A percentile compares a stretch with the other conserved stretches of the same genome.
Evolutionary conservation across 2,113 vertebrate species (phyloP).

Genomic region (Phainopepla nitens): DNA sequence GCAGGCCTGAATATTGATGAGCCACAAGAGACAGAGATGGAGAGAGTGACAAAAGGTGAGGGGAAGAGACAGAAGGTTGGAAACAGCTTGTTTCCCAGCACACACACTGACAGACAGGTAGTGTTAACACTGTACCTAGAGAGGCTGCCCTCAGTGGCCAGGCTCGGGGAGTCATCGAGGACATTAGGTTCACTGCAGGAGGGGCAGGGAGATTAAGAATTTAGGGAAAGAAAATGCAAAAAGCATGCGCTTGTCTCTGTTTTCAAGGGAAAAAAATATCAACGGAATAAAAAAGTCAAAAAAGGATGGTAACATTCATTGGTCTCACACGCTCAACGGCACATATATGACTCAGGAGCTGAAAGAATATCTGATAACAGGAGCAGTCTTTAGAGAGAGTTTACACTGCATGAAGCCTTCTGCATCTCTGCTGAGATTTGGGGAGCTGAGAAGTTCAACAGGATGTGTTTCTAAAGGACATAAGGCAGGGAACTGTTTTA

Average conservation of each 20-base stretch:
- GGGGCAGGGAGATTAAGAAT: conserved; percentile 89
- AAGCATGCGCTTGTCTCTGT: conserved; percentile 74
- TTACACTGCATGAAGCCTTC: conserved; percentile 21
- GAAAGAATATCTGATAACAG: conserved; percentile 54
- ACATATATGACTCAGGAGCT: conserved; percentile 59
- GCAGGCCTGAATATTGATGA: conserved; percentile 74
- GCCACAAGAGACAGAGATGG: conserved; percentile 71
- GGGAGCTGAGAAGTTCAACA: neutral
- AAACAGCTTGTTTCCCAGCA: conserved; percentile 80
- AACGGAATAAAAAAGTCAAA: conserved; percentile 70
- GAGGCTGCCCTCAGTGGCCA: conserved; percentile 97
- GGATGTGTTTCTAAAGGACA: neutral
- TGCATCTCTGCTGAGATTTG: neutral
- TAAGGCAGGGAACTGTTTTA: neutral
- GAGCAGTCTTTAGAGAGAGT: conserved; percentile 24
- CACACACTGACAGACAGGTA: conserved; percentile 86
- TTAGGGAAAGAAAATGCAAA: conserved; percentile 85
- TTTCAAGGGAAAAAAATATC: conserved; percentile 67
- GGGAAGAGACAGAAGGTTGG: conserved; percentile 62
- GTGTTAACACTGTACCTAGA: conserved; percentile 98
- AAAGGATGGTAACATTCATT: conserved; percentile 68
- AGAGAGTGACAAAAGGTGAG: conserved; percentile 55
- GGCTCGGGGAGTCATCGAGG: conserved; percentile 99
- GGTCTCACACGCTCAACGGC: conserved; percentile 66
- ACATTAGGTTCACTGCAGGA: conserved; percentile 99